phyloP scores from a whole-genome alignment of 30 jellyfish, hydroid and myxozoan species.

The Turritopsis rubra region DNA sequence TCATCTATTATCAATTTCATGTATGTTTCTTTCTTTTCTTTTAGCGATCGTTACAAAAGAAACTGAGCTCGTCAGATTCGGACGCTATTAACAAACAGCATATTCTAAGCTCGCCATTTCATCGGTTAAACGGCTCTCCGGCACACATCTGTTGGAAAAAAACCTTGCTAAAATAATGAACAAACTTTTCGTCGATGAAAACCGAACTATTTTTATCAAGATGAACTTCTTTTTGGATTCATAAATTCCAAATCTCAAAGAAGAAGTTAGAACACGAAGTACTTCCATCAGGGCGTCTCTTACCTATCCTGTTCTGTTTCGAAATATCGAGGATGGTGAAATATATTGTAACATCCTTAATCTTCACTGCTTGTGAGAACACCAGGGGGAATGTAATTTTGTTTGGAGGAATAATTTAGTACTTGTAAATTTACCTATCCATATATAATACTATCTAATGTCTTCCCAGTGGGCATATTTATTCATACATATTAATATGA shows the following conservation, averaged over 20 bases:
- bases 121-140: background rate
- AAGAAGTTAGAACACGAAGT: background rate
- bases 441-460: too few relatives aligned
- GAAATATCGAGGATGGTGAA: background rate
- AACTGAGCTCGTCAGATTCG: slow-evolving; percentile 25
- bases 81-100: slow-evolving; percentile 35
- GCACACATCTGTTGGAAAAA: background rate
- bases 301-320: background rate
- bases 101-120: background rate
- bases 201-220: background rate
- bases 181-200: background rate
- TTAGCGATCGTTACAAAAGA: slow-evolving; percentile 39
- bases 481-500: too few relatives aligned
- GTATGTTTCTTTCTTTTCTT: background rate
- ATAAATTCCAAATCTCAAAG: background rate
- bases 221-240: background rate
- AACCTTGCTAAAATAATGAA: background rate
- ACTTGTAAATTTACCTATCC: too few relatives aligned
- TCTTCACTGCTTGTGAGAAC: too few relatives aligned
- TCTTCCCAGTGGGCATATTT: too few relatives aligned
- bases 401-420: background rate
- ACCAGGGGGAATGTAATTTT: too few relatives aligned
- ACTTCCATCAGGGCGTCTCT: background rate
- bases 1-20: background rate
- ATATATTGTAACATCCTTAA: too few relatives aligned